Base-by-base conservation (phyloP, 2,113 vertebrate species). In the Gopherus flavomarginatus region DNA sequence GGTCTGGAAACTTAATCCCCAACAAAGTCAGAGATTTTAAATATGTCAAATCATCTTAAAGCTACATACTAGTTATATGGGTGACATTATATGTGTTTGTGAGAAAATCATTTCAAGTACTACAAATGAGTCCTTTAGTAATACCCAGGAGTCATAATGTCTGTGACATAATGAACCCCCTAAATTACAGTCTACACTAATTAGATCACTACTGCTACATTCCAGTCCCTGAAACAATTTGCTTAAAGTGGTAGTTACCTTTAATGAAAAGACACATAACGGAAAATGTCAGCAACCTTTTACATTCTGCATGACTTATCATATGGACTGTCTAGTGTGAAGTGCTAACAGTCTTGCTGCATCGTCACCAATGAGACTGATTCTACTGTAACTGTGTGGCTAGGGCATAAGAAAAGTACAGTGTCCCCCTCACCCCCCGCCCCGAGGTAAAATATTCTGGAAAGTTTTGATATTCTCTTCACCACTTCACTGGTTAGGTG, bases 151-250 rank as follows among this genome's bases (percentile, higher is more conserved):
- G 98, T 98, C 98, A 97, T 97, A 97, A 98, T 72, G 97, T 95
- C 96, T 98, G 97, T 98, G 98, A 98, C 98, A 98, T 97, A 98
- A 98, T 97, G 98, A 98, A 98, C 97, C 97, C 98, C 97, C 98
- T 98, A 98, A 98, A 98, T 98, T 98, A 98, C 98, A 98, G 95
- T 97, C 97, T 96, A 86, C 97, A 35, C 97, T 98, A 98, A 98
- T 98, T 98, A 98, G 97, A 96, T 98, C 97, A 96, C 97, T 97
- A 98, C 97, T 98, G 98, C 98, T 97, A 31, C 98, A 97, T 98
- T 98, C 98, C 97, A 96, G 27, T 44, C 97, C 98, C 97, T 96
- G 98, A 85, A 97, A 98, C 98, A 94, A 98, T 98, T 98, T 98
- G 97, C 97, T 98, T 90, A 92, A 97, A 98, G 98, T 93, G 79